Base-by-base conservation (phyloP, 2,888 invertebrate species). In the Malacosoma neustria region DNA sequence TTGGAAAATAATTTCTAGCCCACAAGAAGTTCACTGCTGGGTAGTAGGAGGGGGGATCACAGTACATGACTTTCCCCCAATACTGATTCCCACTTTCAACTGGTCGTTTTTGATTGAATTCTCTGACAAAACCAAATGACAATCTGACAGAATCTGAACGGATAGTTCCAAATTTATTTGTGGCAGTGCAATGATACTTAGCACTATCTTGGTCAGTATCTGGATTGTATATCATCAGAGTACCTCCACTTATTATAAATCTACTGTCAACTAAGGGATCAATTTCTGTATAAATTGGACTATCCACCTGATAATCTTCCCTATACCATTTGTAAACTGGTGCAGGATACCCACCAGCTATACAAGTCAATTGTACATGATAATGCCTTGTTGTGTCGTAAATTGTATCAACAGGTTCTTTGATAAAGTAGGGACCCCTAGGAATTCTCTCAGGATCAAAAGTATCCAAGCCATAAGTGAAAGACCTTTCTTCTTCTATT, bases 41-140 rank as follows among this genome's bases (percentile, higher is more conserved):
- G 70, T 93, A 97, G 84, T 94, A 94, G 49, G 94, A 94, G 0
- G 98, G 98, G 9, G 97, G 95, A 82, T 97, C 96, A 77, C 97
- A 97, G 49, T 92, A 93, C 48, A 97, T 90, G 0, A 94, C 92
- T 85, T 96, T 97, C 29, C 97, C 97, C 96, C 96, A 97, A 73
- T 96, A 96, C 70, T 96, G 93, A 54, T 94, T 93, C 4, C 96
- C 96, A 44, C 88, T 88, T 75, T 97, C 97, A 32, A 90, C 87
- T 0, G 96, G 91, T 39, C 97, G 89, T 64, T 95, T 94, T 46
- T 95, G 88, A 74, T 96, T 96, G 57, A 97, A 97, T 72, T 97
- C 96, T 62, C 93, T 89, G 46, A 97, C 96, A 61, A 89, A 92
- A 15, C 97, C 98, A 79, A 97, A 98, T 32, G 95, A 93, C 3